phyloP scores from a whole-genome alignment of 2,113 vertebrate genomes.

The Vulpes ferrilata region DNA sequence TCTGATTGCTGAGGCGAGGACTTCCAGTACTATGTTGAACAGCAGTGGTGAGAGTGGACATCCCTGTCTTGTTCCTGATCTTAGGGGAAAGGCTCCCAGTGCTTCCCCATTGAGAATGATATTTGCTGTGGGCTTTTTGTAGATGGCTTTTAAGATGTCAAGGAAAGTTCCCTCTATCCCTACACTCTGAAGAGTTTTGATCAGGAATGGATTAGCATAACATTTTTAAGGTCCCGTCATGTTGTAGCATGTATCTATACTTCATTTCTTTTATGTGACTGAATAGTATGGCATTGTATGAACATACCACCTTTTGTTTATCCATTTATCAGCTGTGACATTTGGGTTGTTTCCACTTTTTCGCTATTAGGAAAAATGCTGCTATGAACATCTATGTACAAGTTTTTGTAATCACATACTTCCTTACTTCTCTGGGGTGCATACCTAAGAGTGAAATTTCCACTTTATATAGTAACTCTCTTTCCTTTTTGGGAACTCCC shows the following conservation, averaged over 20 bases:
- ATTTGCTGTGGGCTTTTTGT: no score
- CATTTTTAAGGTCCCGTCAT: background rate
- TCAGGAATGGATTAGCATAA: background rate
- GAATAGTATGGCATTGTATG: background rate
- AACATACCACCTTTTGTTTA: background rate
- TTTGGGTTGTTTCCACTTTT: background rate
- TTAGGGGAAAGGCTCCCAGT: no score
- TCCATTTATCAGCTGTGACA: background rate
- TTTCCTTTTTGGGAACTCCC: background rate
- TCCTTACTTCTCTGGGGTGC: background rate
- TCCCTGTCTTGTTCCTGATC: no score
- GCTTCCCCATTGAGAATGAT: no score
- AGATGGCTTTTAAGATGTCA: no score
- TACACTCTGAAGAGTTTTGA: no score
- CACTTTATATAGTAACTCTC: background rate
- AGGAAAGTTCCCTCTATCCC: no score
- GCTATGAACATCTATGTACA: background rate
- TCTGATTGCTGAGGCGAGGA: no score
- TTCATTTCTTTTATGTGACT: background rate
- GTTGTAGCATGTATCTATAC: background rate
- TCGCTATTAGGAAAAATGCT: background rate
- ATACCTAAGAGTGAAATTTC: background rate
- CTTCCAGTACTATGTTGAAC: no score
- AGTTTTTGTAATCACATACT: background rate
- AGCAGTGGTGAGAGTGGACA: no score